These are phyloP conservation scores for Stenotaenia linearis DNA, from an alignment of 2,888 invertebrate species.

Conservation along the genomic window DNA sequence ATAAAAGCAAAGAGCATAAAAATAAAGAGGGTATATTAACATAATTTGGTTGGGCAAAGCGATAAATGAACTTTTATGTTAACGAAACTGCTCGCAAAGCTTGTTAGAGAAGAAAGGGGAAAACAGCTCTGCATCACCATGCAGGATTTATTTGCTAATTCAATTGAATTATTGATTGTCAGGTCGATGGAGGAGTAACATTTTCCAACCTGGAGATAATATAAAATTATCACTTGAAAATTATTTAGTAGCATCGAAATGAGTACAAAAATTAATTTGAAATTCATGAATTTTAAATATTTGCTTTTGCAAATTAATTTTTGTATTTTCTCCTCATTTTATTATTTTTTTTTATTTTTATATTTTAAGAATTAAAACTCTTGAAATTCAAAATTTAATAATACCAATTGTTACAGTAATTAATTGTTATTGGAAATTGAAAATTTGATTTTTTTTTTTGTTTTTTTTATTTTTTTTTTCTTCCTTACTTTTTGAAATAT, in stretches of 20 bases:
- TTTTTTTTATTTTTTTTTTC: neutral
- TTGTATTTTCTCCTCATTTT: too few species aligned
- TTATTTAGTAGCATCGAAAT: too few species aligned
- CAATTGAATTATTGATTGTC: constrained; percentile 10
- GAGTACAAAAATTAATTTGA: too few species aligned
- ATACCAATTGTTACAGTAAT: too few species aligned
- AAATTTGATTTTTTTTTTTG: neutral
- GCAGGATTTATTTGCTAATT: constrained; percentile 15
- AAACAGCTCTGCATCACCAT: constrained; percentile 13
- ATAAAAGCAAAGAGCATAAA: neutral
- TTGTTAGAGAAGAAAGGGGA: neutral
- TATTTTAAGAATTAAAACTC: too few species aligned
- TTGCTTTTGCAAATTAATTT: too few species aligned
- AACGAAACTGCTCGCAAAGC: constrained; percentile 11
- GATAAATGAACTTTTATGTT: constrained; percentile 19
- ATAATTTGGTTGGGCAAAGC: neutral
- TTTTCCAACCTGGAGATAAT: neutral
- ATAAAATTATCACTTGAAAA: constrained; percentile 7
- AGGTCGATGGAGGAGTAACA: neutral
- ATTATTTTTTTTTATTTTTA: too few species aligned
- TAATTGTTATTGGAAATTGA: too few species aligned
- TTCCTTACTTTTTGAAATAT: neutral
- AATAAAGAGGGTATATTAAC: neutral
- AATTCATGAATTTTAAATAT: too few species aligned
- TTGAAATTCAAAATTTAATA: too few species aligned